These are phyloP conservation scores for Strongylocentrotus purpuratus DNA, from an alignment of 35 echinoderm and acorn worm genomes.

Conservation along the genomic window DNA sequence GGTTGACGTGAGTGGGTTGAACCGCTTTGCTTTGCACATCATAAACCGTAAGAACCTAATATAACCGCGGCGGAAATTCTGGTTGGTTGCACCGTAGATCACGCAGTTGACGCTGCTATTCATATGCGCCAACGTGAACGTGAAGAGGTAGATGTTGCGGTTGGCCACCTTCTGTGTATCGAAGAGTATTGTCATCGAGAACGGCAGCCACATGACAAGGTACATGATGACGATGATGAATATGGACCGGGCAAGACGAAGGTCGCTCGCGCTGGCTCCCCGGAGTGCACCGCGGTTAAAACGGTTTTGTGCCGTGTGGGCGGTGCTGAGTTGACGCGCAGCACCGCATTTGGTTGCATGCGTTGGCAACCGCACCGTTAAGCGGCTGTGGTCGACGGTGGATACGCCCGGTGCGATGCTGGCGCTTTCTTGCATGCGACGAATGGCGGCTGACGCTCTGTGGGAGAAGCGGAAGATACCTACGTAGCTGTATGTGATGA, in stretches of 20 bases:
- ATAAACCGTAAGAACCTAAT: background rate
- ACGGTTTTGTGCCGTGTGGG: too few species aligned
- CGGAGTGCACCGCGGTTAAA: too few species aligned
- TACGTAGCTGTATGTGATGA: constrained; percentile 67
- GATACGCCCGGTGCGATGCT: background rate
- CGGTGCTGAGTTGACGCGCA: background rate
- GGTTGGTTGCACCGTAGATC: constrained; percentile 77
- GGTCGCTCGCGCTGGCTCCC: constrained; percentile 30
- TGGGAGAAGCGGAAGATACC: background rate
- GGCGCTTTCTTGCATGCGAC: background rate
- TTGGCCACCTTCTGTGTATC: constrained; percentile 38
- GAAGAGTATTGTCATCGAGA: constrained; percentile 57
- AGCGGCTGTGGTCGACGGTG: background rate
- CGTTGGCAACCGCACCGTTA: background rate
- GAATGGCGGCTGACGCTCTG: background rate
- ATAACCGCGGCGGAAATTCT: constrained; percentile 74
- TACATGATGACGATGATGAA: constrained; percentile 71
- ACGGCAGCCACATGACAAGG: constrained; percentile 79
- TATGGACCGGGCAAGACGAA: constrained; percentile 55
- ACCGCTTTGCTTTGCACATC: background rate
- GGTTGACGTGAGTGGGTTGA: background rate
- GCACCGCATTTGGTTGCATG: background rate
- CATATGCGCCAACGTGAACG: constrained; percentile 67
- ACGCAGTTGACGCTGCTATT: constrained; percentile 81
- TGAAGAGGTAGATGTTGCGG: constrained; percentile 51